A percentile compares a stretch with the other conserved stretches of the same genome.
phyloP scores from a whole-genome alignment of 1,140 invertebrate species.

The Megalopta genalis region DNA sequence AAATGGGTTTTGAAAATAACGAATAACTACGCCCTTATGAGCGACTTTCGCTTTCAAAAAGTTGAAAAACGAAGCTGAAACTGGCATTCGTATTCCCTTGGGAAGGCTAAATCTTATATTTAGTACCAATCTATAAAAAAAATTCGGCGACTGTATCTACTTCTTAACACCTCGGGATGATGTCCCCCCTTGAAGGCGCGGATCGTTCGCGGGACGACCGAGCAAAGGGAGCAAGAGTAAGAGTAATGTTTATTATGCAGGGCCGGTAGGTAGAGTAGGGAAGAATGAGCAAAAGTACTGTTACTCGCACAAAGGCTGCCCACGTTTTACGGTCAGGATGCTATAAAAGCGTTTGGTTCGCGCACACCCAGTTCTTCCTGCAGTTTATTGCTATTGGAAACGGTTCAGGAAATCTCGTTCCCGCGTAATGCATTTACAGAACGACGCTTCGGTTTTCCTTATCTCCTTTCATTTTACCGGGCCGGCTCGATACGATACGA shows the following conservation, averaged over 20 bases:
- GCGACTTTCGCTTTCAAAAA: no score
- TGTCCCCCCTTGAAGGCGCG: no score
- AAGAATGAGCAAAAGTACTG: slow-evolving; percentile 45
- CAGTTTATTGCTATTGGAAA: slow-evolving; percentile 56
- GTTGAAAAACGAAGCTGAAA: no score
- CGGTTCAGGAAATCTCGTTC: slow-evolving; percentile 44
- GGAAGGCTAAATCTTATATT: no score
- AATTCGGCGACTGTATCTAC: no score
- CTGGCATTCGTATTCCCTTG: no score
- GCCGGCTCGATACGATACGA: neutral
- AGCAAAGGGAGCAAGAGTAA: slow-evolving; percentile 17
- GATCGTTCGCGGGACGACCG: neutral
- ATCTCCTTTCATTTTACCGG: neutral
- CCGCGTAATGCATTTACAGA: slow-evolving; percentile 35
- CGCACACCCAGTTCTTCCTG: slow-evolving; percentile 52
- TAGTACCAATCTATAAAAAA: no score
- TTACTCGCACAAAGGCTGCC: slow-evolving; percentile 54
- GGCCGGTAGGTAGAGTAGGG: neutral
- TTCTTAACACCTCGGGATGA: no score
- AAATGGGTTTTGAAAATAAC: no score
- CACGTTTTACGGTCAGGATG: slow-evolving; percentile 50
- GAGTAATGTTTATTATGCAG: slow-evolving; percentile 34
- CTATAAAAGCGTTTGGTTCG: slow-evolving; percentile 42
- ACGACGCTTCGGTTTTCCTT: slow-evolving; percentile 38
- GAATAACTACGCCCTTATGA: no score